Evolutionary conservation across 2,888 invertebrate genomes (phyloP), one percentile per base, ranked within the genome.

Genomic region (Acrocyrtus sp.): DNA sequence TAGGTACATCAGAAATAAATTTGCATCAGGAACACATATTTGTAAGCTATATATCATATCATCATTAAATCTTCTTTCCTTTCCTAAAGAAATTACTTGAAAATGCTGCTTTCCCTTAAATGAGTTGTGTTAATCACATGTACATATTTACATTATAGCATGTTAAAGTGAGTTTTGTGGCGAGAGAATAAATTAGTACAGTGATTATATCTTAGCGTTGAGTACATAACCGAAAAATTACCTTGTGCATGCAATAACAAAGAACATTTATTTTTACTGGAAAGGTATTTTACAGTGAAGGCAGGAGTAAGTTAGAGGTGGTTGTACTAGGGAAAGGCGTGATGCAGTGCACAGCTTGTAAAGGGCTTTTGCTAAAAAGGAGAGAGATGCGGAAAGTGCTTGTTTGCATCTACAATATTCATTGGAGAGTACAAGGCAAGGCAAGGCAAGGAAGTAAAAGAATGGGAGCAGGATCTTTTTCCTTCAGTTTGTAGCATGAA

Each of bases 81-180:
- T 57, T 45, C 24, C 45, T 45, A 22, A 27, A 43, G 15, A 24
- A 43, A 10, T 45, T 22, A n/a, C 19, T 10, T 19, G n/a, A n/a
- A n/a, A 45, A 5, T n/a, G 19, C 19, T 45, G 5, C 45, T 45
- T 45, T 45, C 45, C 19, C n/a, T n/a, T 45, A 45, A 45, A 48
- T 48, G 22, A 50, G 4, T 50, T 12, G 53, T 63, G 65, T 65
- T 65, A 65, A 65, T 65, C 45, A 54, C 65, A 65, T 54, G 63
- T 63, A 63, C 54, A 63, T 39, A 60, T 45, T n/a, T n/a, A n/a
- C n/a, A n/a, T n/a, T n/a, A 57, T 61, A 62, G 29, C 29, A 53
- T 26, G 53, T 21, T 12, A 50, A 17, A 26, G 58, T 58, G 58
- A 60, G 43, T 45, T n/a, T n/a, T 34, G 34, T 34, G 34, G 34